Base-by-base conservation (phyloP, 1,140 invertebrate species). In the Rhyzopertha dominica region DNA sequence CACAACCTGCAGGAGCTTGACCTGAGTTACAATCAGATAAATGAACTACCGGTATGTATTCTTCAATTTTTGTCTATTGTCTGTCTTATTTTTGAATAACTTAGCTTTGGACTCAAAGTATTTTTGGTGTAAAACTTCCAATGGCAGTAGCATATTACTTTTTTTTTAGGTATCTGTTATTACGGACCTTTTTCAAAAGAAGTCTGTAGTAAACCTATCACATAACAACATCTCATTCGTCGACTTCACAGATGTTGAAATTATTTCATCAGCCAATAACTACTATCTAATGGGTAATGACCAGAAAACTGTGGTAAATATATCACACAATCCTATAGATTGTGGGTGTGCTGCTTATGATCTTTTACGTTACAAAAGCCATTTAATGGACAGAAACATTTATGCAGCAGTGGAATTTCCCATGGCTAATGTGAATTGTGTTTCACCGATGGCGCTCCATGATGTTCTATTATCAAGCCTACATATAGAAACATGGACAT, bases 331-430 rank as follows among this genome's bases (percentile, higher is more conserved):
- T 44, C 52, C 52, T 17, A 3, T 54, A 8, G 34, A 32, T 18
- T 54, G 52, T 18, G 49, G 51, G 18, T 40, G 42, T 30, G 4
- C 17, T 22, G 39, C 37, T 19, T 51, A 51, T 16, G 23, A 39
- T 16, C 39, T 54, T 17, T 41, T 37, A 7, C 25, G 34, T 9
- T 54, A 51, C 18, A n/a, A n/a, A n/a, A n/a, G n/a, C n/a, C n/a
- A n/a, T n/a, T n/a, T n/a, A n/a, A n/a, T 37, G 47, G 10, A 40
- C 17, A 22, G 2, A 35, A 1, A 14, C 36, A n/a, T 12, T 50
- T 9, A 32, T 19, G 12, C 36, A 9, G 16, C 23, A 20, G 36
- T 37, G 12, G 23, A 32, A 5, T 18, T 22, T 19, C 22, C 20
- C 16, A 48, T 51, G 9, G 31, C 41, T 1, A 13, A 42, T 2